Percentiles rank a stretch among this genome's conserved stretches.
Conservation (phyloP, 2,113 vertebrate genomes). For the Chionis minor region DNA sequence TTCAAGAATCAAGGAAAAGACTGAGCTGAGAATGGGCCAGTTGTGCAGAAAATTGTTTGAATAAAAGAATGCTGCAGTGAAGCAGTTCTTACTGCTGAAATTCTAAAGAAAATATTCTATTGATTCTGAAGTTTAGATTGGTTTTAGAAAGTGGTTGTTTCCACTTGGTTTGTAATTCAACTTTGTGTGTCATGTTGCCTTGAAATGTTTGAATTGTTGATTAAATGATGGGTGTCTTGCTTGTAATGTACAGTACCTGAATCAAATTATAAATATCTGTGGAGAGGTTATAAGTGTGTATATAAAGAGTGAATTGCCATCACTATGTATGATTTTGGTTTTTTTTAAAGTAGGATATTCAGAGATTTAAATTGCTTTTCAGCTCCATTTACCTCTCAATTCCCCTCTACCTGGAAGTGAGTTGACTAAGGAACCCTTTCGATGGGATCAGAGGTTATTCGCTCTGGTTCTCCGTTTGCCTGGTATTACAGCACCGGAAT, state of each 20-base stretch:
- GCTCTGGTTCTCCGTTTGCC: constrained; percentile 88
- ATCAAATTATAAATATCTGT: not conserved
- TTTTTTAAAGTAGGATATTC: not conserved
- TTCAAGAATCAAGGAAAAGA: not conserved
- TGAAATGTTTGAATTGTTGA: not conserved
- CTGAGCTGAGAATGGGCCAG: not conserved
- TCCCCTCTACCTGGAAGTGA: constrained; percentile 93
- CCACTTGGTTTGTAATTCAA: not conserved
- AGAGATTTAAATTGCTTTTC: constrained; percentile 41
- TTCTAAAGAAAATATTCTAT: not conserved
- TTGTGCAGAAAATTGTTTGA: not conserved
- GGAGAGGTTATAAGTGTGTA: not conserved
- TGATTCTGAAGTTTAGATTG: not conserved
- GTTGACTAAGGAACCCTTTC: constrained; percentile 93
- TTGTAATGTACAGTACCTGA: not conserved
- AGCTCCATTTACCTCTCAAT: constrained; percentile 94
- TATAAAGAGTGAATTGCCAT: not conserved
- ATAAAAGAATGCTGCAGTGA: not conserved
- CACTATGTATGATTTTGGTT: not conserved
- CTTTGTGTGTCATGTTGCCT: not conserved
- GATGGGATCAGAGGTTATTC: constrained; percentile 94
- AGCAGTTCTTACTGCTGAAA: not conserved
- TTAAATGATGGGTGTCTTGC: not conserved
- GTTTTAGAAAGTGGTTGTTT: not conserved
- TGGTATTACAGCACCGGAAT: constrained; percentile 83